phyloP scores from a whole-genome alignment of 2,888 invertebrate genomes.

The Metallyticus violacea region DNA sequence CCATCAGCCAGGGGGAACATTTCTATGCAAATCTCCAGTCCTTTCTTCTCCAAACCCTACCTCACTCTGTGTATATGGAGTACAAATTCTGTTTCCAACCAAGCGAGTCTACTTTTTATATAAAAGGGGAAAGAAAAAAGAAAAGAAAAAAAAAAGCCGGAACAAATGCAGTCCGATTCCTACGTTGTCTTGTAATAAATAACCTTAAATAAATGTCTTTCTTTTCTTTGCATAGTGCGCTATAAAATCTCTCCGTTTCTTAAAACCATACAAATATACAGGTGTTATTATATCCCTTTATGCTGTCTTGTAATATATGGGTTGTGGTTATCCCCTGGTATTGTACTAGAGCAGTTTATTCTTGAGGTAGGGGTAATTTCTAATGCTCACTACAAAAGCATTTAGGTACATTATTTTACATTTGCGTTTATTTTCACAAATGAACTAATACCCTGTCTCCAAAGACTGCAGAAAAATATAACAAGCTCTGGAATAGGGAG shows the following conservation, averaged over 20 bases:
- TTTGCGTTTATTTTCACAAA: no score
- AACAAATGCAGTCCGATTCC: background rate
- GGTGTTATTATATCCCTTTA: background rate
- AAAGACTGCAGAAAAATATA: no score
- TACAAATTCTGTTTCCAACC: conserved; percentile 18
- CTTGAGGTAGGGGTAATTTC: background rate
- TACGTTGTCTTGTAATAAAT: background rate
- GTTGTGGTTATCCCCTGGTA: background rate
- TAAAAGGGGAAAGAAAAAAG: background rate
- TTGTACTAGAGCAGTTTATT: background rate
- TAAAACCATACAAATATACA: background rate
- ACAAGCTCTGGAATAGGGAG: no score
- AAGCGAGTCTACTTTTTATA: background rate
- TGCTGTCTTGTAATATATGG: background rate
- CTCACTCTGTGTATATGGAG: background rate
- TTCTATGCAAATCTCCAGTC: conserved; percentile 47
- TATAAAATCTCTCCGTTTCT: background rate
- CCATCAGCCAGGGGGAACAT: conserved; percentile 46
- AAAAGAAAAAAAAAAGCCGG: background rate
- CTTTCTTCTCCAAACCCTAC: conserved; percentile 13
- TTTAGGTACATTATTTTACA: no score
- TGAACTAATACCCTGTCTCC: no score
- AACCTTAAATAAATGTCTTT: background rate
- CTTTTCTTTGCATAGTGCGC: background rate
- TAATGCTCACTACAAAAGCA: background rate